phyloP scores from a whole-genome alignment of 1,140 invertebrate genomes.

The Ips nitidus region DNA sequence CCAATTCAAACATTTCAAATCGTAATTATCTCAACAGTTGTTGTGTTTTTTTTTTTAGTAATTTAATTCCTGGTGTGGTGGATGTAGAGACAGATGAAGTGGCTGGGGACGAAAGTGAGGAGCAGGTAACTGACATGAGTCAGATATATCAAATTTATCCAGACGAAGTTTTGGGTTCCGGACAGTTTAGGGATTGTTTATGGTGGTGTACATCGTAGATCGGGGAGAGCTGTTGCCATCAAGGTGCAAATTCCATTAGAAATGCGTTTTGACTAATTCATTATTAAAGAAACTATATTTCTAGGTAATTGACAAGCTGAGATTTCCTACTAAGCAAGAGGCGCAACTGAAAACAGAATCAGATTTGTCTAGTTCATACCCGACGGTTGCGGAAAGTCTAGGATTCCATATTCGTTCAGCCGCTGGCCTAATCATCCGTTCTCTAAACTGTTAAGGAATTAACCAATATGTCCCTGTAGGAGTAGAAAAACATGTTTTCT shows the following conservation, averaged over 20 bases:
- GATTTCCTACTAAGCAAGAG: slow-evolving; percentile 98
- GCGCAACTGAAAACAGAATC: slow-evolving; percentile 97
- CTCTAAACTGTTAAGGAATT: no score
- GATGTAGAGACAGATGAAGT: slow-evolving; percentile 43
- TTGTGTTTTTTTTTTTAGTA: slow-evolving; percentile 11
- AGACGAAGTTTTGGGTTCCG: slow-evolving; percentile 95
- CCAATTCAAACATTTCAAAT: slow-evolving; percentile 48
- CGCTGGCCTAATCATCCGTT: no score
- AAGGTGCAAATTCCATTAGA: slow-evolving; percentile 58
- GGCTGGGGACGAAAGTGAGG: slow-evolving; percentile 60
- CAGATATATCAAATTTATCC: slow-evolving; percentile 94
- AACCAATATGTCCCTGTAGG: no score
- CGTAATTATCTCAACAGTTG: not conserved
- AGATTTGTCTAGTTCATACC: no score
- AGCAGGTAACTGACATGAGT: slow-evolving; percentile 80
- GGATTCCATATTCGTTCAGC: no score
- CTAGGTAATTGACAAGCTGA: slow-evolving; percentile 91
- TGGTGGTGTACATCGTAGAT: slow-evolving; percentile 88
- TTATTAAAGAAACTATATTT: slow-evolving; percentile 14
- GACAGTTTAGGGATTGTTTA: slow-evolving; percentile 99
- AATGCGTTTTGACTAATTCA: not conserved
- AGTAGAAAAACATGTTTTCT: no score
- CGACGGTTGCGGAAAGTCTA: no score
- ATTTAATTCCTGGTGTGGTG: not conserved
- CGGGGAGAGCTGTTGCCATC: slow-evolving; percentile 87